Base-by-base conservation (phyloP, 2,113 vertebrate species). In the Silurus meridionalis region DNA sequence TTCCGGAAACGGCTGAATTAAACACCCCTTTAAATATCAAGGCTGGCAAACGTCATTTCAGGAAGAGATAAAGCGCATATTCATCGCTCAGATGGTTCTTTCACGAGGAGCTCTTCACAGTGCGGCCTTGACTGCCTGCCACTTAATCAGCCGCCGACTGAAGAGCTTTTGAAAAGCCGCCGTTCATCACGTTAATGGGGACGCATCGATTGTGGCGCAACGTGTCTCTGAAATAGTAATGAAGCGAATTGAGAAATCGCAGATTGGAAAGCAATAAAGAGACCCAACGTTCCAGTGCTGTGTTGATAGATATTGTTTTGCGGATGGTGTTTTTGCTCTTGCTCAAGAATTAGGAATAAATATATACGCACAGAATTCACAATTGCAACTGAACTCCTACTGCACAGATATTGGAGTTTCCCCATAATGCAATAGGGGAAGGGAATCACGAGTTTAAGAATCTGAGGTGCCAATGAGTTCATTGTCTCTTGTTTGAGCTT, bases 141-240 rank as follows among this genome's bases (percentile, higher is more conserved):
- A 77, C 80, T 83, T 83, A 87, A 87, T 66, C 84, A 86, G 67
- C 25, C 19, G 23, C 79, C 78, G 85, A 83, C 75, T 61, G 77
- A 60, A 78, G 81, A 88, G 69, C 63, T 48, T 61, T 80, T 82
- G 84, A 89, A 87, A 88, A 90, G 81, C 64, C 58, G 86, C 64
- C 85, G 83, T 90, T 86, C 23, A 87, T 90, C 90, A 88, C 28
- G 10, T 46, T 90, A 88, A 89, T 90, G 87, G 85, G 78, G 80
- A 85, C 10, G 21, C 89, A 90, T 89, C 69, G 90, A 89, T 90
- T 85, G 82, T 86, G 83, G 74, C 9, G 58, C 72, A 64, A 74
- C 53, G 83, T 79, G 79, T 80, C 83, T 86, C 86, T 88, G 87
- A 83, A 88, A 88, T 85, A 83, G 86, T 87, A 86, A 88, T 88